Percentiles rank a stretch among this genome's conserved stretches.
Conservation (phyloP, 2,797 vertebrate genomes). For the Rallus crepitans region DNA sequence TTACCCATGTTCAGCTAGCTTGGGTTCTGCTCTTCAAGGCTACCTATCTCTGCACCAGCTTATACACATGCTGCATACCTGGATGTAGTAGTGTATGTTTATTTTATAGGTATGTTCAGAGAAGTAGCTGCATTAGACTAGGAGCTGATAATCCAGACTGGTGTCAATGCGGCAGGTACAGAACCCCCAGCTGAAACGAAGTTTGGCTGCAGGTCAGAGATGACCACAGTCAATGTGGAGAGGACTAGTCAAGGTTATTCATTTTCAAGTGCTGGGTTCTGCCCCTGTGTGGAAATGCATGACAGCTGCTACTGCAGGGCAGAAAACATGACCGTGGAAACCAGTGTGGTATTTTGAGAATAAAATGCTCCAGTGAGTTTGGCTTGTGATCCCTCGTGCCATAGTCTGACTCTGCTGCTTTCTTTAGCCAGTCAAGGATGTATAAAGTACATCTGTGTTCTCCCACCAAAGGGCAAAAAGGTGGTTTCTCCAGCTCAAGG, state of each 20-base stretch:
- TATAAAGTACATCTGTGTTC: neutral
- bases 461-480: neutral
- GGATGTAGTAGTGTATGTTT: fast-evolving
- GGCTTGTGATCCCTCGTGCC: neutral
- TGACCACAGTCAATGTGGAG: neutral
- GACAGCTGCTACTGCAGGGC: neutral
- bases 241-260: neutral
- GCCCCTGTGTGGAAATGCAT: neutral
- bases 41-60: neutral
- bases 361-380: slow-evolving; percentile 7
- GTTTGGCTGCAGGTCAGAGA: neutral
- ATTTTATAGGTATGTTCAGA: neutral
- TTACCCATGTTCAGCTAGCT: neutral
- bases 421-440: neutral
- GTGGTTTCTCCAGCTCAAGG: neutral
- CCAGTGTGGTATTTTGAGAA: neutral
- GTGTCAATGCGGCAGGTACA: fast-evolving
- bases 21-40: neutral
- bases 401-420: neutral
- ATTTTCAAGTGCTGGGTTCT: neutral
- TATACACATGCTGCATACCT: neutral
- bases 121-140: neutral
- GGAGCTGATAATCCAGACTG: neutral
- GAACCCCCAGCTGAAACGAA: neutral
- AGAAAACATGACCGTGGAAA: neutral